Evolutionary conservation across 2,797 vertebrate species (phyloP).

Genomic region (Malurus splendens): DNA sequence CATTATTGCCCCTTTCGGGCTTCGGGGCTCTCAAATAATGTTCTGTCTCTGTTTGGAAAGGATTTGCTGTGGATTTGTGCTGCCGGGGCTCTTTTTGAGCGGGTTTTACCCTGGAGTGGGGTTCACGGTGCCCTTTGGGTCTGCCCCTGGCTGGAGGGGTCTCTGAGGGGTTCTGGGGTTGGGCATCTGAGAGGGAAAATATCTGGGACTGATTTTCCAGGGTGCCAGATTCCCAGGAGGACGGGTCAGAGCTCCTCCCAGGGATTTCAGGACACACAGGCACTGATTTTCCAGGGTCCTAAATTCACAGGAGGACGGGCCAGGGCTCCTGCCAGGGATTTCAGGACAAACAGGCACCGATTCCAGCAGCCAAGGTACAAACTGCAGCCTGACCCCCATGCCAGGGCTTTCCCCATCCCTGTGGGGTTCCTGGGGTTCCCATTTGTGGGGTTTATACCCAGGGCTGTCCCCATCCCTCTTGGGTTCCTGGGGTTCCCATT

Average conservation of each 20-base stretch:
- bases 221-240: neutral
- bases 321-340: neutral
- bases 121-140: neutral
- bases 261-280: neutral
- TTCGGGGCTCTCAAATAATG: neutral
- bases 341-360: neutral
- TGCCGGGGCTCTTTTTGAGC: neutral
- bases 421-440: too few relatives aligned
- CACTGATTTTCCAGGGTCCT: neutral
- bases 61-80: neutral
- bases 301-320: neutral
- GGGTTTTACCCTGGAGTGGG: neutral
- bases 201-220: neutral
- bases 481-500: neutral
- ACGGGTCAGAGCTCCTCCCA: neutral
- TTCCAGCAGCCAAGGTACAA: neutral
- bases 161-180: neutral
- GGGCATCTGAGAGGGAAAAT: neutral
- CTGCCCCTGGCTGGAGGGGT: neutral
- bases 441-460: neutral
- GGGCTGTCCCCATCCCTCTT: accelerated
- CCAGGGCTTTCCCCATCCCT: neutral
- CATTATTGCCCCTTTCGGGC: neutral
- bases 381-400: neutral
- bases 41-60: conserved; percentile 7